phyloP scores from a whole-genome alignment of 2,113 vertebrate genomes.

The Recurvirostra avosetta region DNA sequence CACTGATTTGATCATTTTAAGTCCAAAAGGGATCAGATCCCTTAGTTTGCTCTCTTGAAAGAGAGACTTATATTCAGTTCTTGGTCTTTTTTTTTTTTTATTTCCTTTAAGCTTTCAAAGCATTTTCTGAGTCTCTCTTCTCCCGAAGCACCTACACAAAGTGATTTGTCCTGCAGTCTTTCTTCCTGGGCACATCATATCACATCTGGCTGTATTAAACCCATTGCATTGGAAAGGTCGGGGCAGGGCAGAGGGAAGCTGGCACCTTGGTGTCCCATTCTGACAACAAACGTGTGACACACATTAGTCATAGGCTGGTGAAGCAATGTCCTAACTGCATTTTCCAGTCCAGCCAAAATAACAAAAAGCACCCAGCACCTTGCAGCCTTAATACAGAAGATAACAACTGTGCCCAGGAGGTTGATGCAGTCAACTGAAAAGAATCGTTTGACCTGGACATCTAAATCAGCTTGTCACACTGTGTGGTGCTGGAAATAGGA shows the following conservation, averaged over 20 bases:
- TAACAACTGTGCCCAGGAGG: neutral
- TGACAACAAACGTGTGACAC: neutral
- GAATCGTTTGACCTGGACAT: neutral
- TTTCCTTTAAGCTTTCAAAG: neutral
- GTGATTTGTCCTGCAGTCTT: neutral
- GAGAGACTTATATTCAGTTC: neutral
- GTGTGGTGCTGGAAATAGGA: neutral
- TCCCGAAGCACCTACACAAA: neutral
- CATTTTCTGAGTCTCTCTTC: neutral
- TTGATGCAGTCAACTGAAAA: neutral
- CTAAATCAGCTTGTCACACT: slow-evolving; percentile 14
- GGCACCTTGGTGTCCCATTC: neutral
- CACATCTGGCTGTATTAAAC: neutral
- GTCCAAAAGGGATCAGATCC: neutral
- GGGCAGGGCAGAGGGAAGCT: neutral
- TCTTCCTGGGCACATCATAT: neutral
- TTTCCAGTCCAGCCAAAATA: neutral
- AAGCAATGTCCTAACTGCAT: neutral
- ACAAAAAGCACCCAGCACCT: neutral
- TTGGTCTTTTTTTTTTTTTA: neutral
- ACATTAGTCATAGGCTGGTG: neutral
- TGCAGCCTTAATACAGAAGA: neutral
- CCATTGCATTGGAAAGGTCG: accelerated
- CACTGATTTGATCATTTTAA: neutral
- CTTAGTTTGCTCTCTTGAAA: neutral